Evolutionary conservation across 2,113 vertebrate genomes (phyloP).

Genomic region (Sterna hirundo): DNA sequence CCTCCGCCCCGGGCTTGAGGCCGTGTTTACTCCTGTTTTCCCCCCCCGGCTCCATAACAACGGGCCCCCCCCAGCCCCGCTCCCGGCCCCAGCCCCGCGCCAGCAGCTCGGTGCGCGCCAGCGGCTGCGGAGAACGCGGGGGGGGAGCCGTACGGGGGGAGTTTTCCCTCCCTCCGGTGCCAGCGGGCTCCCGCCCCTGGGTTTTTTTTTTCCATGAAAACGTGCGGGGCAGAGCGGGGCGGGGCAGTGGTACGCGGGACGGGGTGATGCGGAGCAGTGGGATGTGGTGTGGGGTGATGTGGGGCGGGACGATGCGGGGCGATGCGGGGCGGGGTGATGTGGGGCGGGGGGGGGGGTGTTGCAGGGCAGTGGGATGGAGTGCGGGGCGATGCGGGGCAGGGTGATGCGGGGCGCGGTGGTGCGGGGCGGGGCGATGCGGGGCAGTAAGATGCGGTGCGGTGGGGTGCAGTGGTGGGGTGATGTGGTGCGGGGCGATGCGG

Average conservation of each 20-base stretch:
- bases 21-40: slow-evolving; percentile 57
- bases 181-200: background rate
- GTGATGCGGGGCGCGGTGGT: background rate
- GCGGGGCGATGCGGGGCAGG: background rate
- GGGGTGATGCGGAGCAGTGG: background rate
- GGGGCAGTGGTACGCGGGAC: background rate
- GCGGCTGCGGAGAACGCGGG: background rate
- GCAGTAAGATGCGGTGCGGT: no score
- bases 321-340: background rate
- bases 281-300: background rate
- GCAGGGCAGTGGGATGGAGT: background rate
- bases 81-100: background rate
- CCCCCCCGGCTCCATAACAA: slow-evolving; percentile 28
- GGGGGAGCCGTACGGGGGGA: background rate
- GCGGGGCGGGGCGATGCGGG: background rate
- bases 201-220: slow-evolving; percentile 43
- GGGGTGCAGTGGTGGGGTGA: no score
- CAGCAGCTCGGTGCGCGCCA: background rate
- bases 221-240: background rate
- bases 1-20: background rate
- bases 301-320: background rate
- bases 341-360: background rate
- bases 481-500: no score
- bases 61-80: background rate
- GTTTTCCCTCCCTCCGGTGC: background rate